Evolutionary conservation across 2,113 vertebrate species (phyloP), one percentile per base, ranked within the genome.

Genomic region (Hypocryptadius cinnamomeus): DNA sequence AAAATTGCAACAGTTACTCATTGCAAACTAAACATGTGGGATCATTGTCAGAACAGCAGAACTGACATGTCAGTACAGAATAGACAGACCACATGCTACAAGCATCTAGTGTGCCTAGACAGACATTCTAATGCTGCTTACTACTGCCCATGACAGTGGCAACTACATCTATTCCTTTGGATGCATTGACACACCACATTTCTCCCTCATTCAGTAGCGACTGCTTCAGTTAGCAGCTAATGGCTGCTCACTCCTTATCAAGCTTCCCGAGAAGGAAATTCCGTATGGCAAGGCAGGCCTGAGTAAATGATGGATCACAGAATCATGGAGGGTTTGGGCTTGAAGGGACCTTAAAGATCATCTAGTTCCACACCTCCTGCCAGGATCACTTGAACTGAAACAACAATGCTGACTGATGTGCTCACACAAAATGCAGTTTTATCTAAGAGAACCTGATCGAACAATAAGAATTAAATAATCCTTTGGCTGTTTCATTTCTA

Each of bases 21-120:
- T 5, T 60, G 42, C 48, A 74, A 84, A 79, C 13, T 30, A 79
- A 84, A 63, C 2, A 2, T 2, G 11, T 11, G 10, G 85, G 25
- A 85, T 53, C 10, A 35, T 42, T 57, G 61, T 39, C 42, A 91
- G 25, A 48, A 89, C 71, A 82, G 63, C 57, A 37, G 61, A 74
- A 76, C 4, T 24, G 5, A 87, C 1, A 1, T 40, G 24, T 61
- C 48, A 56, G 23, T 51, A 33, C 30, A 50, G 44, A 71, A 70
- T 0, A 78, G 42, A 25, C 0, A 42, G 15, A 25, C 15, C 17
- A 20, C 9, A 33, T 0, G 7, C 25, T 61, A 50, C 11, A 72
- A 63, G 48, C 6, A 82, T 12, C 33, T 40, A 63, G 7, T 30
- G 39, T 33, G 42, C 15, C 37, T 70, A n/a, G 11, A 33, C 0